Evolutionary conservation across 2,797 vertebrate species (phyloP).

Genomic region (Pogonophryne albipinna): DNA sequence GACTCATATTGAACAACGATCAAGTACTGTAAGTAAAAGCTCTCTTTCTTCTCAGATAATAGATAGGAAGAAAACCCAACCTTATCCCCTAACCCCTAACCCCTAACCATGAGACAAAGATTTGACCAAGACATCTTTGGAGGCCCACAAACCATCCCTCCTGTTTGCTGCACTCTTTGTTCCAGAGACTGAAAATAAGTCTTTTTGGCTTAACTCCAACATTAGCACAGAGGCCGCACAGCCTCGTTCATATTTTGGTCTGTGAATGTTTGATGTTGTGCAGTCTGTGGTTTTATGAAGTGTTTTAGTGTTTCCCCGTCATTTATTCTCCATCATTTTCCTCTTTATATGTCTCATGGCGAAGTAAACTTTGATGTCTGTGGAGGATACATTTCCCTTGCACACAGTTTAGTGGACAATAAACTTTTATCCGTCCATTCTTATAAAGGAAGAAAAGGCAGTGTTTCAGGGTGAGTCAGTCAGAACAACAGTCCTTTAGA

Average conservation of each 20-base stretch:
- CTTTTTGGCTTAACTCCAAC: not conserved
- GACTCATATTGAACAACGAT: not conserved
- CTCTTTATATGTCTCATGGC: not conserved
- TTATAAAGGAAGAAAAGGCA: not conserved
- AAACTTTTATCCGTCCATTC: constrained; percentile 1
- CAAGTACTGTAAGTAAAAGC: no score
- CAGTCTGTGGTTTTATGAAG: not conserved
- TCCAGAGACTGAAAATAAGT: no score
- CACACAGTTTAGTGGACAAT: not conserved
- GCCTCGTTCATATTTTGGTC: not conserved
- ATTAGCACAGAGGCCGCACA: no score
- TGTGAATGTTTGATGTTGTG: not conserved
- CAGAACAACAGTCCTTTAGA: not conserved
- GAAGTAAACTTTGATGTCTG: not conserved
- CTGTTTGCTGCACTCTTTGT: not conserved
- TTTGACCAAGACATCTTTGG: not conserved
- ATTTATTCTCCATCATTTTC: not conserved
- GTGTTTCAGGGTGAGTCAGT: not conserved
- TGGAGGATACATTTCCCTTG: not conserved
- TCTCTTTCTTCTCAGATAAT: not conserved
- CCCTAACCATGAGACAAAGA: not conserved
- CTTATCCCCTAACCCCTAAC: no score
- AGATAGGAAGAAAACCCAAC: not conserved
- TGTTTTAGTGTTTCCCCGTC: not conserved
- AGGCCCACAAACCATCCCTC: not conserved